Conservation (phyloP, 2,888 invertebrate genomes). For the Hyalella azteca region DNA sequence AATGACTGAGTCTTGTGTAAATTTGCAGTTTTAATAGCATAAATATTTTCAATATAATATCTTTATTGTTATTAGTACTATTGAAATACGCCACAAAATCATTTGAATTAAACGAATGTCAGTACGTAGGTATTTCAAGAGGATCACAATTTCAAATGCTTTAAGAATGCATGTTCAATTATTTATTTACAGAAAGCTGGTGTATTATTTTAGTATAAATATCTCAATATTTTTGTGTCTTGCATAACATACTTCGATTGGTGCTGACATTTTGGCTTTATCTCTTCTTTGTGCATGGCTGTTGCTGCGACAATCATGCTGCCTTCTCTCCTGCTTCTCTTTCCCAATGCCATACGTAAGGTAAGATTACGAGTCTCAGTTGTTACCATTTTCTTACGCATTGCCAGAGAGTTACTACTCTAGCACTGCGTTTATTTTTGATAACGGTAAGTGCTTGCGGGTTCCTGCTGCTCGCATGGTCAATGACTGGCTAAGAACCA, state of each 20-base stretch:
- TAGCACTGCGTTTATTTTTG: slow-evolving; percentile 13
- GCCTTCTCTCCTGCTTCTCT: slow-evolving; percentile 52
- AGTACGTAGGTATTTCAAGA: no score
- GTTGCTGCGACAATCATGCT: slow-evolving; percentile 42
- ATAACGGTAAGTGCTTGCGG: slow-evolving; percentile 26
- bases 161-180: no score
- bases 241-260: no score
- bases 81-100: no score
- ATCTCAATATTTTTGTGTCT: not conserved
- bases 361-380: slow-evolving; percentile 64
- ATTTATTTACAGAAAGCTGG: not conserved
- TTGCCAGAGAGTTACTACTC: slow-evolving; percentile 3
- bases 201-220: not conserved
- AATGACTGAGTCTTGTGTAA: no score
- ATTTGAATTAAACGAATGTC: no score
- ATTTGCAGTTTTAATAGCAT: no score
- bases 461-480: not conserved
- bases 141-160: no score
- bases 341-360: slow-evolving; percentile 64
- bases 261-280: slow-evolving; percentile 19
- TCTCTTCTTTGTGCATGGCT: not conserved
- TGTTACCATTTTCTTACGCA: not conserved
- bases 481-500: slow-evolving; percentile 25
- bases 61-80: no score
- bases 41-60: no score